Evolutionary conservation across 2,797 vertebrate genomes (phyloP), one percentile per base, ranked within the genome.

Genomic region (Discoglossus pictus): DNA sequence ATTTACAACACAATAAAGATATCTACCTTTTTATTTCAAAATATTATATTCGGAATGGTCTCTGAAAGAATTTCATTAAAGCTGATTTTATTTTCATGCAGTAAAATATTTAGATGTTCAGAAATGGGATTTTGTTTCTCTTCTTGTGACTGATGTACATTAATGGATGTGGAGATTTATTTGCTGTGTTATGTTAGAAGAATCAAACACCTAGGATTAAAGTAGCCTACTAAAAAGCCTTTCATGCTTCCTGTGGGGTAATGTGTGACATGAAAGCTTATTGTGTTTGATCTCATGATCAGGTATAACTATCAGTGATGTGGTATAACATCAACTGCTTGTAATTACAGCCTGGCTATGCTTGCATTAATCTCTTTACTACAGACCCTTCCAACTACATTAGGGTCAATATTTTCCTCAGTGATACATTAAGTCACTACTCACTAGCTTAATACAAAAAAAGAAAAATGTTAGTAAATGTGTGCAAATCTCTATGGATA

Each of bases 351-450:
- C 52, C 15, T 80, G 73, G 47, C 35, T 46, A 1, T 13, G 47
- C 4, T 43, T 65, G 23, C 25, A 9, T 78, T 78, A 76, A 71
- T 77, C 64, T 74, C 40, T 21, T 34, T 47, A 34, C 50, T 56
- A 47, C 52, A 61, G 34, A 55, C 51, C 43, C 59, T 58, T 63
- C 31, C 20, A 63, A 52, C 67, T 39, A 51, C 43, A 63, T 16
- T 43, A 58, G 35, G 44, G 60, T 70, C 67, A 63, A 70, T 63
- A 63, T 42, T 56, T 47, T 42, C 52, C 46, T 56, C 42, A 56
- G 51, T 75, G 65, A 43, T 74, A 1, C 6, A 55, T 75, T 74
- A 78, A 77, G 39, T 75, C 68, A 75, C 43, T 40, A 59, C 40
- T 76, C 31, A 42, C 25, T 46, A 50, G 9, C 66, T 80, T 17